Evolutionary conservation across 2,113 vertebrate species (phyloP), one percentile per base, ranked within the genome.

Genomic region (Corvus hawaiiensis): DNA sequence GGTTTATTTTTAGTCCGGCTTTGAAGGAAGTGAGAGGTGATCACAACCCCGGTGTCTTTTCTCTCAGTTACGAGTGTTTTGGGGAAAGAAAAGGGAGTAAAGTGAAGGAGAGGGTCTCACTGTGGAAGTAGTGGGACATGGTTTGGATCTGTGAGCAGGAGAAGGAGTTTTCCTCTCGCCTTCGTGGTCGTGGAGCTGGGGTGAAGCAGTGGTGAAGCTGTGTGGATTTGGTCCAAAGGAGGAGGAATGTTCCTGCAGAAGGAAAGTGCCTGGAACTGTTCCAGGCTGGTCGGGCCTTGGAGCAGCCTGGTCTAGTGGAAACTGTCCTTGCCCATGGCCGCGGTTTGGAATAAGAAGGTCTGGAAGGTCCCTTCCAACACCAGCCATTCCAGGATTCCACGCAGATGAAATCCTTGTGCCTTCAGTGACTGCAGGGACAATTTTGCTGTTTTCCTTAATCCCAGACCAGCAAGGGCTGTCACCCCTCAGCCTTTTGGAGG

Each of bases 121-220:
- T 5, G 1, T 3, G 13, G 33, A 28, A 14, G 6, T 58, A 35
- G 15, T 41, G 44, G 37, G 49, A 30, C 0, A 0, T 10, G 35
- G 2, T 62, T 92, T 8, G 14, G 43, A 8, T 67, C 32, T 20
- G 1, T 55, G 74, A 52, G 39, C 66, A 63, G 28, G 30, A 52
- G n/a, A 8, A 58, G 55, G 44, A 37, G 7, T 55, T 77, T 37
- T 28, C 6, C 3, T 11, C 7, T 43, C 0, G 0, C 17, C 8
- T 75, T 24, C 0, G 0, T 37, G 67, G n/a, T 20, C 0, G 0
- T 28, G 68, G 54, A 6, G 5, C 41, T 59, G 77, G 73, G 33
- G 10, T 3, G 1, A 13, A 48, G 37, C 59, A 2, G 1, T 16
- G 33, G 10, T 3, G 1, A 13, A 48, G 37, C 59, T 3, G 1